Evolutionary conservation across 2,888 invertebrate species (phyloP).

Genomic region (Linhomoeus sp.): DNA sequence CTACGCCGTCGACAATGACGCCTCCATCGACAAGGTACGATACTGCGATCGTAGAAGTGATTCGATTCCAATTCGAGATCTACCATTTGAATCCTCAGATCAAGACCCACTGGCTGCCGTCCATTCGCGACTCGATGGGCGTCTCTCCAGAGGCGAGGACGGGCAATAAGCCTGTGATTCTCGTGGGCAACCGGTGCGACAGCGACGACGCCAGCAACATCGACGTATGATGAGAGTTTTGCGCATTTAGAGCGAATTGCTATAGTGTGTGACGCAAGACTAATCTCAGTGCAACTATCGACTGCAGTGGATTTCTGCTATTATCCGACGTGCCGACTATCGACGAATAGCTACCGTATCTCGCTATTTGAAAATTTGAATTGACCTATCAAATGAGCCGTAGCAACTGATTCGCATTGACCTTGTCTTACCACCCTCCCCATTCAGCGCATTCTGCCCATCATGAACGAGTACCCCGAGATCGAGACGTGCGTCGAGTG

Average conservation of each 20-base stretch:
- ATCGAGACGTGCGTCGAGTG: conserved; percentile 98
- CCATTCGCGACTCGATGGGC: conserved; percentile 45
- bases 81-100: conserved; percentile 28
- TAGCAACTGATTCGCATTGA: too few relatives aligned
- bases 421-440: too few relatives aligned
- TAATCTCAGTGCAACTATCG: too few relatives aligned
- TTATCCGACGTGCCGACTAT: too few relatives aligned
- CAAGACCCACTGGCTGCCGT: conserved; percentile 76
- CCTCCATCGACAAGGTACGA: conserved; percentile 64
- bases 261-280: too few relatives aligned
- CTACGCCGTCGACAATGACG: conserved; percentile 83
- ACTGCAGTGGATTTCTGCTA: too few relatives aligned
- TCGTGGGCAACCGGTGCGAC: conserved; percentile 79
- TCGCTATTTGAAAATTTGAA: too few relatives aligned
- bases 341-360: too few relatives aligned
- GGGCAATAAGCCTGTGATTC: conserved; percentile 57
- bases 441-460: conserved; percentile 65
- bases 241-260: too few relatives aligned
- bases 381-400: too few relatives aligned
- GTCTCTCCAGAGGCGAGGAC: conserved; percentile 30
- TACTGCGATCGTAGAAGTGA: not conserved
- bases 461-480: conserved; percentile 93
- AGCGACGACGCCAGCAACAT: conserved; percentile 47
- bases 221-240: conserved; percentile 32
- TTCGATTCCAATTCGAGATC: too few relatives aligned